A percentile compares a stretch with the other conserved stretches of the same genome.
phyloP scores from a whole-genome alignment of 2,797 vertebrate species.

The Clarias platycephalus region DNA sequence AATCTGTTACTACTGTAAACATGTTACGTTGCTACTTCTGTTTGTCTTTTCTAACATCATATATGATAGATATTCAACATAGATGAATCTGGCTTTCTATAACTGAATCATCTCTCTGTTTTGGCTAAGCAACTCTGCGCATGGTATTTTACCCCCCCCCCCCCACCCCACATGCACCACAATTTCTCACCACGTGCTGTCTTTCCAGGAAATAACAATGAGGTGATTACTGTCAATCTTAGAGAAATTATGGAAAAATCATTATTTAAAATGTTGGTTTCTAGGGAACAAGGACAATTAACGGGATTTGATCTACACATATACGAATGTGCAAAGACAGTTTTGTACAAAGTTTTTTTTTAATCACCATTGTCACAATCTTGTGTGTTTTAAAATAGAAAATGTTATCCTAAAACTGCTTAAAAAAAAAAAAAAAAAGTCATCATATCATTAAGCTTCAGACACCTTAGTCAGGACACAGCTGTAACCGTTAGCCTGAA shows the following conservation, averaged over 20 bases:
- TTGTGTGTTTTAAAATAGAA: neutral
- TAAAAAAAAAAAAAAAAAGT: neutral
- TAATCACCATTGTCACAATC: neutral
- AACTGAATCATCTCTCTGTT: neutral
- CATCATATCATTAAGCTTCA: neutral
- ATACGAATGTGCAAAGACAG: neutral
- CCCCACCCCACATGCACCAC: neutral
- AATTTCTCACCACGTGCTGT: neutral
- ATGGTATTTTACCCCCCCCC: too few species aligned
- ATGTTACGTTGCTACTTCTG: neutral
- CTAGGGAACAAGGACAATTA: neutral
- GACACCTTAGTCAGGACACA: neutral
- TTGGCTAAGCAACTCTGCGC: neutral
- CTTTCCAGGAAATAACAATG: neutral
- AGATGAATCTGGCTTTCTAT: neutral
- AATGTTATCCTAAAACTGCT: neutral
- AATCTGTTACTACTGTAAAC: neutral
- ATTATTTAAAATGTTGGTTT: neutral
- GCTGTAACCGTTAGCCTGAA: neutral
- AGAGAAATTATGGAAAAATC: neutral
- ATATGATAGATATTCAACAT: neutral
- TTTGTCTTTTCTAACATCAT: neutral
- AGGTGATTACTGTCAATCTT: neutral
- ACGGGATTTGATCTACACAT: neutral
- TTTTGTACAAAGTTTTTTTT: neutral